A percentile compares a stretch with the other conserved stretches of the same genome.
phyloP scores from a whole-genome alignment of 2,888 invertebrate species.

The Drosophila tripunctata region DNA sequence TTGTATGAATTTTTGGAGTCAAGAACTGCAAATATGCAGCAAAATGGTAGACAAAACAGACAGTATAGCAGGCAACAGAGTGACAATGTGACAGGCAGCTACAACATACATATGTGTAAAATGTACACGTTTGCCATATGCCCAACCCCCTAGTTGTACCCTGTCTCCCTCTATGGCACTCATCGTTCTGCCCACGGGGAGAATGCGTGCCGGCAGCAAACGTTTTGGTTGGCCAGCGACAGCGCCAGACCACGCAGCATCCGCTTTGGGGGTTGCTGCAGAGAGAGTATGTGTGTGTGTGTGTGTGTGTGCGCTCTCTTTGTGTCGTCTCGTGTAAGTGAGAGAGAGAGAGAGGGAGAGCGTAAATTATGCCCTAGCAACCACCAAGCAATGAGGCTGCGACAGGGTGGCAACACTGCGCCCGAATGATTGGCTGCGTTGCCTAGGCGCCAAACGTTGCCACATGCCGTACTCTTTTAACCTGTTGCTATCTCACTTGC shows the following conservation, averaged over 20 bases:
- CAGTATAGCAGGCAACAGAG: not conserved
- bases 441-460: conserved; percentile 69
- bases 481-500: conserved; percentile 48
- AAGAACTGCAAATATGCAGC: conserved; percentile 5
- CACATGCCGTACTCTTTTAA: conserved; percentile 36
- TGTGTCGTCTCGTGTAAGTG: conserved; percentile 13
- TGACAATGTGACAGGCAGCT: conserved; percentile 14
- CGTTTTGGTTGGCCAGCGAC: conserved; percentile 74
- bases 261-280: conserved; percentile 59
- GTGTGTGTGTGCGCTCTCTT: conserved; percentile 6
- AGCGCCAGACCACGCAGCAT: conserved; percentile 56
- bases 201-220: conserved; percentile 65
- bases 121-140: not conserved
- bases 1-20: conserved; percentile 14
- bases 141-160: not conserved
- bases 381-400: conserved; percentile 46
- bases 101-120: conserved; percentile 5
- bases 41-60: conserved; percentile 47
- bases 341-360: too few species aligned
- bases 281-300: not conserved
- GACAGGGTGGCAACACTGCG: conserved; percentile 56
- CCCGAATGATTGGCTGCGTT: conserved; percentile 71
- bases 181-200: conserved; percentile 3
- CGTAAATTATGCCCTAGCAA: conserved; percentile 57
- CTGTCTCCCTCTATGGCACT: not conserved